Evolutionary conservation across 2,113 vertebrate species (phyloP).

Genomic region (Calidris pygmaea): DNA sequence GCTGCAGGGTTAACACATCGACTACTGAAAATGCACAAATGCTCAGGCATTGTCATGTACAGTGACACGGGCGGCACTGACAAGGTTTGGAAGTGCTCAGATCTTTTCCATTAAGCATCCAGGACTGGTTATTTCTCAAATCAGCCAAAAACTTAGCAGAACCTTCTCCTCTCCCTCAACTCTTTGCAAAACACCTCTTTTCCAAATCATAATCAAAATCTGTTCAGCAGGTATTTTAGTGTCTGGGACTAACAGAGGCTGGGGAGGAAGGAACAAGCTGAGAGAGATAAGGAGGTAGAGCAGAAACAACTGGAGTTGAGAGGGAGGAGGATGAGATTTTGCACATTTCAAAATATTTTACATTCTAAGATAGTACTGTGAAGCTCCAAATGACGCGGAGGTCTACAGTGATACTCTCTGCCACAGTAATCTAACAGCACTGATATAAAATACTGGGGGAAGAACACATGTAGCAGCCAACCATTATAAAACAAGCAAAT

Average conservation of each 20-base stretch:
- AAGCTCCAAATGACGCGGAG: not conserved
- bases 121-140: not conserved
- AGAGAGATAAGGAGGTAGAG: constrained; percentile 6
- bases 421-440: not conserved
- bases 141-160: not conserved
- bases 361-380: constrained; percentile 16
- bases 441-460: not conserved
- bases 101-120: not conserved
- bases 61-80: not conserved
- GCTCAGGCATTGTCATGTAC: not conserved
- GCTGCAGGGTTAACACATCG: not conserved
- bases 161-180: not conserved
- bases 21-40: not conserved
- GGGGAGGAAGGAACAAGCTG: not conserved
- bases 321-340: not conserved
- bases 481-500: not conserved
- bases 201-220: not conserved
- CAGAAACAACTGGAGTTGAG: not conserved
- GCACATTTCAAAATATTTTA: constrained; percentile 34
- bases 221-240: not conserved
- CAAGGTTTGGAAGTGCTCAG: not conserved
- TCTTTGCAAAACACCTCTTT: not conserved
- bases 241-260: not conserved
- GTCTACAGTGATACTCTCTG: not conserved
- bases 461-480: not conserved